Conservation (phyloP, 2,888 invertebrate genomes). For the Tetropium fuscum region DNA sequence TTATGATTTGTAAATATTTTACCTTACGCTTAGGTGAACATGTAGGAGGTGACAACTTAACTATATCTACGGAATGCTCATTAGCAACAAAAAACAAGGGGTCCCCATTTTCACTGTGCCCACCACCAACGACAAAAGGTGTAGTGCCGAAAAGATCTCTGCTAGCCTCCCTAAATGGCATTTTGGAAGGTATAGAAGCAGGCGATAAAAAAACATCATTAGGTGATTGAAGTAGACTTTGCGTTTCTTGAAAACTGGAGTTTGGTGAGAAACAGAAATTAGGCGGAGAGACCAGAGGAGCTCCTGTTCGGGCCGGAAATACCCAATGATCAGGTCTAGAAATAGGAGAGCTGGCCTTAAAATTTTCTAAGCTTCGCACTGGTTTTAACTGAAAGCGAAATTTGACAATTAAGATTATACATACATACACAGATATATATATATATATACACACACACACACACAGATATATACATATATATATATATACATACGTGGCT, state of each 20-base stretch:
- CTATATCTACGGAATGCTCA: slow-evolving; percentile 65
- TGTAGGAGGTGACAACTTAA: slow-evolving; percentile 65
- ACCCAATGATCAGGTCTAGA: slow-evolving; percentile 60
- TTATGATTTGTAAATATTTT: too few species aligned
- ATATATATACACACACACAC: too few species aligned
- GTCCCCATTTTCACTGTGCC: slow-evolving; percentile 65
- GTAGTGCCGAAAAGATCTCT: slow-evolving; percentile 61
- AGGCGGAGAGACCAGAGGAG: slow-evolving; percentile 57
- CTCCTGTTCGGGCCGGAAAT: slow-evolving; percentile 48
- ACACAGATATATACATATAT: too few species aligned
- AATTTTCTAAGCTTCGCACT: slow-evolving; percentile 72
- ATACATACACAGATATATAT: too few species aligned
- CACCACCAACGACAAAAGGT: slow-evolving; percentile 65
- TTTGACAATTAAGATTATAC: too few species aligned
- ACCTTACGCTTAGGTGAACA: slow-evolving; percentile 63
- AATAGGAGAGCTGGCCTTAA: slow-evolving; percentile 61
- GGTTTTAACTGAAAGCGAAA: slow-evolving; percentile 70
- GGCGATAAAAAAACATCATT: slow-evolving; percentile 63
- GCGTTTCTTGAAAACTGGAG: slow-evolving; percentile 55
- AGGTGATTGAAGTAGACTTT: slow-evolving; percentile 62
- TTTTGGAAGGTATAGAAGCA: slow-evolving; percentile 53
- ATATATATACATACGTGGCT: too few species aligned
- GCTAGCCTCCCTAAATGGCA: slow-evolving; percentile 64
- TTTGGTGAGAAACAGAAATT: slow-evolving; percentile 47
- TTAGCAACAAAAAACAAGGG: slow-evolving; percentile 65